These are phyloP conservation scores for Peromyscus polionotus DNA, from an alignment of 2,113 vertebrate species.

Conservation along the genomic window DNA sequence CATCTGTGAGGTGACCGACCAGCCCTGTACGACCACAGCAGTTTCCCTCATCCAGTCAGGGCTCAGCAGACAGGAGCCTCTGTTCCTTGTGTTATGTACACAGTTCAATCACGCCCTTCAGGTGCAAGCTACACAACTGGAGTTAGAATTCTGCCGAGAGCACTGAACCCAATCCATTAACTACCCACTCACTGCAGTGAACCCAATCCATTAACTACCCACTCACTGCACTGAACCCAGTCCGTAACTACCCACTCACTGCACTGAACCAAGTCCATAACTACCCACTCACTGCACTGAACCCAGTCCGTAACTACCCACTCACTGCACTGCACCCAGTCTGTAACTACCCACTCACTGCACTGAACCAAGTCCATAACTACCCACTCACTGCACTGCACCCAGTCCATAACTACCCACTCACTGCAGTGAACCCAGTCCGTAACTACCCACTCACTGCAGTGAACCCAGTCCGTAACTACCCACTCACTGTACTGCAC, in stretches of 20 bases:
- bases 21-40: background rate
- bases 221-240: background rate
- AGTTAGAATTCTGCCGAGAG: background rate
- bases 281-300: background rate
- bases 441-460: background rate
- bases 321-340: background rate
- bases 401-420: background rate
- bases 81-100: background rate
- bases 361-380: too few relatives aligned
- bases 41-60: background rate
- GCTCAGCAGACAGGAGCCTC: background rate
- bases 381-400: background rate
- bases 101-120: slow-evolving; percentile 9
- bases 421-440: background rate
- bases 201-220: background rate
- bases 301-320: background rate
- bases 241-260: background rate
- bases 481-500: background rate
- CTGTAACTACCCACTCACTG: background rate
- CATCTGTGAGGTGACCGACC: background rate
- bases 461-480: too few relatives aligned
- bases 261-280: too few relatives aligned
- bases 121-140: background rate
- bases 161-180: background rate
- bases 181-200: background rate